Percentiles rank a stretch among this genome's conserved stretches.
These are phyloP conservation scores for Minunthozetes semirufus DNA, from an alignment of 2,888 invertebrate species.

Conservation along the genomic window DNA sequence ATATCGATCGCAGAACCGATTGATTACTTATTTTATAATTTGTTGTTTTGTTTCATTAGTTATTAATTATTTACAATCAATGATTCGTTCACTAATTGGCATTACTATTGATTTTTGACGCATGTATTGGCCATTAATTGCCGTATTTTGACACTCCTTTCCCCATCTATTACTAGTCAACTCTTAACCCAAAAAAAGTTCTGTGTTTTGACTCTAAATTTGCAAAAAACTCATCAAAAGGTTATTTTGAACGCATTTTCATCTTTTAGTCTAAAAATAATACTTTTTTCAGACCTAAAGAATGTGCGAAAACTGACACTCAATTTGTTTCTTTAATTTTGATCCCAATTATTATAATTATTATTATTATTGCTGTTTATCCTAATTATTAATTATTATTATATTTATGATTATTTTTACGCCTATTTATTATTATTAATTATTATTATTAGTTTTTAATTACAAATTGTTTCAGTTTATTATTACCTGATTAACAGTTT, in stretches of 20 bases:
- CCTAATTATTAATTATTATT: not conserved
- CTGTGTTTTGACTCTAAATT: no score
- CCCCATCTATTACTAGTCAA: not conserved
- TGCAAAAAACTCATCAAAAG: no score
- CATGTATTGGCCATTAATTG: not conserved
- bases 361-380: conserved; percentile 4
- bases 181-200: no score
- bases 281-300: not conserved
- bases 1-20: not conserved
- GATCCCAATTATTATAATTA: conserved; percentile 17
- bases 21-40: conserved; percentile 3
- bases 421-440: conserved; percentile 7
- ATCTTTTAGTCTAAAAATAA: not conserved
- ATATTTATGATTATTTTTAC: not conserved
- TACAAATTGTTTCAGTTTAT: not conserved
- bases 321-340: conserved; percentile 11
- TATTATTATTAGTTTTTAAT: conserved; percentile 3
- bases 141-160: not conserved
- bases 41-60: not conserved
- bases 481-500: not conserved
- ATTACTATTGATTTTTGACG: not conserved
- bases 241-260: no score
- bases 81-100: not conserved
- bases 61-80: conserved; percentile 3
- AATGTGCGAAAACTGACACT: not conserved